Conservation (phyloP, 2,113 vertebrate species). For the Pteropus alecto region DNA sequence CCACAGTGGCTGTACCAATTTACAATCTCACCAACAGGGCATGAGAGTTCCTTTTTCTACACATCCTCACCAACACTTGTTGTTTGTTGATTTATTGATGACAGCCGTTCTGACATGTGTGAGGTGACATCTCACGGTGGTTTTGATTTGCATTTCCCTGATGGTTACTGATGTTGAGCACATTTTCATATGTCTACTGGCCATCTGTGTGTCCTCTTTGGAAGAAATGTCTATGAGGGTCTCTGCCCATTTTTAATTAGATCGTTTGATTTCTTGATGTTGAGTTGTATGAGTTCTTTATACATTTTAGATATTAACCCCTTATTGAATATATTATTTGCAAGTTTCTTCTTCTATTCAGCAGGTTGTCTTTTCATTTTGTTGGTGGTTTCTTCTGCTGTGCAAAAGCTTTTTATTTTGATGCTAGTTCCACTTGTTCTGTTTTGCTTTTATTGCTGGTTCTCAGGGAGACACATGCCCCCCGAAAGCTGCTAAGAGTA, state of each 20-base stretch:
- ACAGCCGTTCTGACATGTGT: not conserved
- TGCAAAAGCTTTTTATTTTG: not conserved
- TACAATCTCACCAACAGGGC: not conserved
- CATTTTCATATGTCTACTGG: not conserved
- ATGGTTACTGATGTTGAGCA: not conserved
- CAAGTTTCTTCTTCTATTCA: not conserved
- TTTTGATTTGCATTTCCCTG: not conserved
- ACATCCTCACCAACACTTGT: not conserved
- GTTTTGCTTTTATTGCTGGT: not conserved
- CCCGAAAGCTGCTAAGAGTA: not conserved
- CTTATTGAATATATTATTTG: not conserved
- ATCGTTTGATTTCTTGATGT: not conserved
- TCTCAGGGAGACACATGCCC: not conserved
- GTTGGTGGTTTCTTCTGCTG: not conserved
- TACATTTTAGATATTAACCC: not conserved
- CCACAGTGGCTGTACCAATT: too few relatives aligned
- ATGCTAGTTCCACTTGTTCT: not conserved
- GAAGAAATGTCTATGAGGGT: not conserved
- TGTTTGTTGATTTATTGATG: not conserved
- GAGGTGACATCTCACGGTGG: not conserved
- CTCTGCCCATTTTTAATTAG: not conserved
- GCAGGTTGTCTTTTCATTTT: not conserved
- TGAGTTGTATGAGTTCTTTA: not conserved
- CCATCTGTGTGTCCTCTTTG: not conserved
- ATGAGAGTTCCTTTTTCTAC: not conserved